Conservation (phyloP, 2,888 invertebrate genomes). For the Synanthedon tipuliformis region DNA sequence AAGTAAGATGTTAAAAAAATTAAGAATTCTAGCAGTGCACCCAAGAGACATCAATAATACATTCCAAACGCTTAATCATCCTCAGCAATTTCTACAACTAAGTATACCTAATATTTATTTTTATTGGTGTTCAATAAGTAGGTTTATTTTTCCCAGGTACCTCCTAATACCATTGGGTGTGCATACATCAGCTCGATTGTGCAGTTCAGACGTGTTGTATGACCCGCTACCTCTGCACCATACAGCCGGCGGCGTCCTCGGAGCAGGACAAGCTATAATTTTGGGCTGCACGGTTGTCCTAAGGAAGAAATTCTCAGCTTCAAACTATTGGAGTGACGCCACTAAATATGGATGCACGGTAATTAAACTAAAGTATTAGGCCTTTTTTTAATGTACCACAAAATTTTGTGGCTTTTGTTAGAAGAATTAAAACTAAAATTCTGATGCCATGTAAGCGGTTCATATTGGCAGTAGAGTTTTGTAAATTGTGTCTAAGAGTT, state of each 20-base stretch:
- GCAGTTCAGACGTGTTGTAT: conserved; percentile 80
- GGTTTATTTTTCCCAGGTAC: conserved; percentile 52
- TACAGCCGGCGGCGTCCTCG: conserved; percentile 89
- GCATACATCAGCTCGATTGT: conserved; percentile 73
- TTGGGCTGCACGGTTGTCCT: conserved; percentile 85
- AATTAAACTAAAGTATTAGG: conserved; percentile 17
- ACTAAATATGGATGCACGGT: conserved; percentile 90
- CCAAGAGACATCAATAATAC: too few species aligned
- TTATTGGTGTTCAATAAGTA: background rate
- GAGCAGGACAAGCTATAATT: conserved; percentile 80
- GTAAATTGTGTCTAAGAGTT: too few species aligned
- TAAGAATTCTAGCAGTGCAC: too few species aligned
- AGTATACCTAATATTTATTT: background rate
- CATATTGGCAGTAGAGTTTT: too few species aligned
- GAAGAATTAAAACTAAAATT: too few species aligned
- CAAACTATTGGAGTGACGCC: conserved; percentile 94
- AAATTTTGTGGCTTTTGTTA: too few species aligned
- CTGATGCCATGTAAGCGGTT: too few species aligned
- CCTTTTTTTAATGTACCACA: too few species aligned
- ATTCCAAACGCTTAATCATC: background rate
- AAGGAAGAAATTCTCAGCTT: conserved; percentile 92
- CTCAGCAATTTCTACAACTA: background rate
- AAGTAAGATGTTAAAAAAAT: too few species aligned
- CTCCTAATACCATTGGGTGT: conserved; percentile 76
- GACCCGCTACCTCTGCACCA: conserved; percentile 94